Conservation (phyloP, 2,888 invertebrate species). For the Lepidochrysops patricia region DNA sequence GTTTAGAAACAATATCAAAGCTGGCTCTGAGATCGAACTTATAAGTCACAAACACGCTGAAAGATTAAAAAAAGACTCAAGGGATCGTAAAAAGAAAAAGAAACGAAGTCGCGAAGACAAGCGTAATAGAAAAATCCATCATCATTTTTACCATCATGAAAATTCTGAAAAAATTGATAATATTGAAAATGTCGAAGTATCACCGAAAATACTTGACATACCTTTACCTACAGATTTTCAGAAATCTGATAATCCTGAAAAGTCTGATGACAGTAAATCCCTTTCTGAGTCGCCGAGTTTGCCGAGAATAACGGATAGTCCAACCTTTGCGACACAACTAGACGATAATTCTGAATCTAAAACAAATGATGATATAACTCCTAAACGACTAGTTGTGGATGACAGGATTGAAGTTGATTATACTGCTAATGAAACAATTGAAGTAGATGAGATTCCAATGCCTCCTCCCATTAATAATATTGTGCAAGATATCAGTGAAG, state of each 20-base stretch:
- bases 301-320: constrained; percentile 78
- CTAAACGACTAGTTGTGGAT: constrained; percentile 30
- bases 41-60: constrained; percentile 30
- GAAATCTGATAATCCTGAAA: constrained; percentile 35
- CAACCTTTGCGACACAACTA: constrained; percentile 49
- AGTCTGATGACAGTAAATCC: constrained; percentile 45
- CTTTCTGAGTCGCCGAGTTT: constrained; percentile 75
- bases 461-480: constrained; percentile 52
- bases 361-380: constrained; percentile 25
- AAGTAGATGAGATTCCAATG: constrained; percentile 59
- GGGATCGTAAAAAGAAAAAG: constrained; percentile 89
- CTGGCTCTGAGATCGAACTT: constrained; percentile 21
- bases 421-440: constrained; percentile 42
- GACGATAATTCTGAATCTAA: constrained; percentile 34
- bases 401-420: constrained; percentile 36
- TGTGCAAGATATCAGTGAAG: constrained; percentile 55
- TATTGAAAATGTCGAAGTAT: constrained; percentile 35
- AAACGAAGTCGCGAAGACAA: constrained; percentile 88
- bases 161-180: constrained; percentile 36
- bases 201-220: constrained; percentile 51
- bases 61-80: constrained; percentile 74
- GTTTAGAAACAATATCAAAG: constrained; percentile 49
- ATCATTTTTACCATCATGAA: constrained; percentile 78
- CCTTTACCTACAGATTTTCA: constrained; percentile 51
- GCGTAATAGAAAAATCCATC: constrained; percentile 78